phyloP scores from a whole-genome alignment of 2,888 invertebrate genomes.

The Tethea ocularis region DNA sequence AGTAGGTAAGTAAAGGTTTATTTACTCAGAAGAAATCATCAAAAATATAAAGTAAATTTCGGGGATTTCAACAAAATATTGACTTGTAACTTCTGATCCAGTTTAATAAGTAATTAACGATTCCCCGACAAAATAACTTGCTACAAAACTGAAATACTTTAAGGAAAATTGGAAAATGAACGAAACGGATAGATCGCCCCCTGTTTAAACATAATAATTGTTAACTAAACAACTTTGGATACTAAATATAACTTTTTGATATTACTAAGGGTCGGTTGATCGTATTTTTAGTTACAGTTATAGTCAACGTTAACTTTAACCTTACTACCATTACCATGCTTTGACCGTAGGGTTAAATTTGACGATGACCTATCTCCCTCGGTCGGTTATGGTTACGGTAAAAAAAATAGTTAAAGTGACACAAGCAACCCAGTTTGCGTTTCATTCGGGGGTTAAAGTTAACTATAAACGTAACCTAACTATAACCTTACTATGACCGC shows the following conservation, averaged over 20 bases:
- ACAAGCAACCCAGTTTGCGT: no score
- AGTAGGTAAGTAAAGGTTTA: not conserved
- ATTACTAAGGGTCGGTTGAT: no score
- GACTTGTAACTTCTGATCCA: conserved; percentile 5
- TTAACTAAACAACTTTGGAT: not conserved
- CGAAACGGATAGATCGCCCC: conserved; percentile 6
- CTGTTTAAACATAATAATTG: conserved; percentile 16
- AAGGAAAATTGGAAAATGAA: conserved; percentile 11
- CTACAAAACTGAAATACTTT: conserved; percentile 11
- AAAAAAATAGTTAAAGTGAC: no score
- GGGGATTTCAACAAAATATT: conserved; percentile 1
- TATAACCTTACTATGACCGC: no score
- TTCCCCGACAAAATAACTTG: conserved; percentile 8
- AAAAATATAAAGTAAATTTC: conserved; percentile 11
- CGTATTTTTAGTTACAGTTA: no score
- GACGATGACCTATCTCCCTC: no score
- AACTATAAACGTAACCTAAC: no score
- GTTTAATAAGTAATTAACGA: conserved; percentile 6
- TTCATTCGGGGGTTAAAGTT: no score
- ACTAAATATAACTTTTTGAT: conserved; percentile 4
- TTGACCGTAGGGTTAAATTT: no score
- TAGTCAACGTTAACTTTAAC: no score
- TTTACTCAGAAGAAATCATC: conserved; percentile 7
- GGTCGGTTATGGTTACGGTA: no score
- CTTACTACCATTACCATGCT: no score